Evolutionary conservation across 2,797 vertebrate genomes (phyloP).

Genomic region (Melanogrammus aeglefinus): DNA sequence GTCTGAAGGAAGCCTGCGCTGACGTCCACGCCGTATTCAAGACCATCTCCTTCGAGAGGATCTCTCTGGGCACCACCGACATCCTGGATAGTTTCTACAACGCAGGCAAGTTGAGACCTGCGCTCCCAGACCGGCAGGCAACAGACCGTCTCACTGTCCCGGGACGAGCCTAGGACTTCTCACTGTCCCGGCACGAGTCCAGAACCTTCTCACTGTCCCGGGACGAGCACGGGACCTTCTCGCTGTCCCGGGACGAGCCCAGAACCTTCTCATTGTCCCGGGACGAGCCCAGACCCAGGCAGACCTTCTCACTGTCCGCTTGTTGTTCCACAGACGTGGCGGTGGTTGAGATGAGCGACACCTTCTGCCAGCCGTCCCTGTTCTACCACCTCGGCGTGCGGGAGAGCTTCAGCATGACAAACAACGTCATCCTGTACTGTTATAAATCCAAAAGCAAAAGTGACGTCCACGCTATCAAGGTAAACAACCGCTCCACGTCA

Average conservation of each 20-base stretch:
- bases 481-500: conserved; percentile 45
- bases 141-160: no score
- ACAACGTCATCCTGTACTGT: conserved; percentile 86
- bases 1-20: conserved; percentile 80
- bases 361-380: conserved; percentile 83
- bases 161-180: no score
- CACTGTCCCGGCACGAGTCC: no score
- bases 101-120: conserved; percentile 76
- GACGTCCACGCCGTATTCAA: conserved; percentile 68
- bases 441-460: conserved; percentile 77
- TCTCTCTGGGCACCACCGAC: conserved; percentile 75
- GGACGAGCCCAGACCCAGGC: no score
- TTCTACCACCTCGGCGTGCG: conserved; percentile 90
- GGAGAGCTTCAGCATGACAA: conserved; percentile 91
- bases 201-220: no score
- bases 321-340: conserved; percentile 77
- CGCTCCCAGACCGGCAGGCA: no score
- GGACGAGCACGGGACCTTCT: no score
- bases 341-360: conserved; percentile 85
- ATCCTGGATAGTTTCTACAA: conserved; percentile 86
- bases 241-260: no score
- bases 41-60: conserved; percentile 71
- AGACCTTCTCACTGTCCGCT: neutral
- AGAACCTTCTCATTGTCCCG: no score
- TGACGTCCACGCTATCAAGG: conserved; percentile 80